Base-by-base conservation (phyloP, 2,888 invertebrate species). In the Synanthedon formicaeformis region DNA sequence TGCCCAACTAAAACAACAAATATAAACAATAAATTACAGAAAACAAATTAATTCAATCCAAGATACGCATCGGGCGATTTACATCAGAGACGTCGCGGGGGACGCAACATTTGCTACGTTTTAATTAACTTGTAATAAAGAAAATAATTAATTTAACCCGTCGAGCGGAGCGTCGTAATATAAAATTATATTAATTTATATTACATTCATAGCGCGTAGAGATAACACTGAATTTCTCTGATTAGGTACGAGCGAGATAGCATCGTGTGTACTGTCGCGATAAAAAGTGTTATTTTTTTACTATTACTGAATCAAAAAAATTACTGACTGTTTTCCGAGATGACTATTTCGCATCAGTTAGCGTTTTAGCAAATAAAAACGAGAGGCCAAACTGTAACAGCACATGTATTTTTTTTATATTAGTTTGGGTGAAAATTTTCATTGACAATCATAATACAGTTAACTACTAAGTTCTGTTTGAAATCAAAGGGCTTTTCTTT, bases 71-170 rank as follows among this genome's bases (percentile, higher is more conserved):
- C 63, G 53, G 55, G 50, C 55, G 57, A 60, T 64, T 58, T 57
- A 56, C 60, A 49, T 49, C 45, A 49, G 49, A 10, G 18, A 49
- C 49, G 49, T 34, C 34, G 45, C 45, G n/a, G 49, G 49, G 49
- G 23, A 49, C 49, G 57, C 53, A 41, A 61, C 67, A 69, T 69
- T 69, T 66, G 65, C 64, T 64, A 64, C 55, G 57, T 67, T 67
- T 65, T 69, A 67, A 67, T 67, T 66, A 66, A 66, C 59, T 64
- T 63, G 64, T 63, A 58, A 62, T 66, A 63, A 65, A 60, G 61
- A 59, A 62, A 64, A 65, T 65, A 66, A 65, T 68, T 67, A 49
- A 49, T 49, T 49, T 49, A 23, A 49, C 49, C 57, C 57, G 52
- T 51, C 51, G 54, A 50, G 51, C 52, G 53, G 55, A 54, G 59